phyloP scores from a whole-genome alignment of 35 echinoderm and acorn worm genomes.

The Apostichopus japonicus region DNA sequence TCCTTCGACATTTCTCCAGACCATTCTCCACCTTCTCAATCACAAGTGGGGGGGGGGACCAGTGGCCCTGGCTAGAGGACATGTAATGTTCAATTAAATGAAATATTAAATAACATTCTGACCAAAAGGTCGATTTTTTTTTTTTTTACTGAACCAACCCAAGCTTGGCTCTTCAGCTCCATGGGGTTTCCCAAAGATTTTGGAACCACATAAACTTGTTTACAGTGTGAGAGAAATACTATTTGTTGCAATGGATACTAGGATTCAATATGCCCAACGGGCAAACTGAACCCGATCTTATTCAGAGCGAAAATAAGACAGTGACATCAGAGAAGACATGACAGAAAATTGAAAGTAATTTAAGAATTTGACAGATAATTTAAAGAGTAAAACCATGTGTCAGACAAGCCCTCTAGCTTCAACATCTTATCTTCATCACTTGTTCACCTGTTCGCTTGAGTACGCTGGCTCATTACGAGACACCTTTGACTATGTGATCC shows the following conservation, averaged over 20 bases:
- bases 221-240: neutral
- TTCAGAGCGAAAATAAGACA: neutral
- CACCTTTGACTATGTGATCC: too few species aligned
- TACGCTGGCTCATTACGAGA: neutral
- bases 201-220: neutral
- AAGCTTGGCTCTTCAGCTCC: neutral
- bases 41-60: too few species aligned
- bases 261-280: neutral
- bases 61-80: too few species aligned
- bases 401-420: neutral
- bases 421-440: neutral
- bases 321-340: neutral
- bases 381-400: neutral
- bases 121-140: too few species aligned
- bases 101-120: too few species aligned
- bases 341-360: neutral
- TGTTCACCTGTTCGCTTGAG: neutral
- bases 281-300: neutral
- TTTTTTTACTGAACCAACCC: neutral
- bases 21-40: too few species aligned
- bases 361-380: constrained; percentile 13
- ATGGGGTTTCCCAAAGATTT: neutral
- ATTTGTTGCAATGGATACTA: neutral
- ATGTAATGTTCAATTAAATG: too few species aligned
- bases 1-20: too few species aligned